Evolutionary conservation across 2,888 invertebrate species (phyloP), one percentile per base, ranked within the genome.

Genomic region (Yponomeuta plumbellus): DNA sequence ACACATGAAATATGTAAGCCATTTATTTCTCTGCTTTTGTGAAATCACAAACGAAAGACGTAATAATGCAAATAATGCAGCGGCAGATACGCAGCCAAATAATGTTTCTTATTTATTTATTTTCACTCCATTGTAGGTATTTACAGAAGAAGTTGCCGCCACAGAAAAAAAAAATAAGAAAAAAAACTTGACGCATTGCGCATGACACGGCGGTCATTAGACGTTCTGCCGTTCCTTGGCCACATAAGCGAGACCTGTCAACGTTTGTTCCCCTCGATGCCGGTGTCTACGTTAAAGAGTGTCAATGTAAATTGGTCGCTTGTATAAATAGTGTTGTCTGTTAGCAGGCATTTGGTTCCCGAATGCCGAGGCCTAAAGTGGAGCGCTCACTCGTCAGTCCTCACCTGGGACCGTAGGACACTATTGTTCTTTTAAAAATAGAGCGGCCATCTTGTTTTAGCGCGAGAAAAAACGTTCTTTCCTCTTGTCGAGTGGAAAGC

Each of bases 261-360:
- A 13, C 44, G 44, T 17, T 52, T 52, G 44, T 52, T 17, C 44
- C 44, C 6, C 44, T 52, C 44, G 17, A 13, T 64, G 39, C 13
- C 44, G 40, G 23, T 26, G 13, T 56, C 17, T 52, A 56, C 59
- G 58, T 67, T 52, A 66, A 59, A 66, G 58, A 11, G 66, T 62
- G 67, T 63, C 56, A 70, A 67, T 67, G 71, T 70, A 70, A 66
- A 67, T 69, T 82, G 81, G 85, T 75, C 68, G 69, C 66, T 70
- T 71, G 68, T 87, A 88, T 84, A 84, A 86, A 88, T 88, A 87
- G 86, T 81, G 79, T 75, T 83, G 86, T 87, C 87, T 84, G 82
- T 86, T 86, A 84, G 75, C 77, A 61, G 56, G 21, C 58, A 78
- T 81, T 82, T 75, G 81, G 85, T 84, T 85, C 85, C 85, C 83